These are phyloP conservation scores for Zaprionus africanus DNA, from an alignment of 1,140 invertebrate genomes.

Conservation along the genomic window DNA sequence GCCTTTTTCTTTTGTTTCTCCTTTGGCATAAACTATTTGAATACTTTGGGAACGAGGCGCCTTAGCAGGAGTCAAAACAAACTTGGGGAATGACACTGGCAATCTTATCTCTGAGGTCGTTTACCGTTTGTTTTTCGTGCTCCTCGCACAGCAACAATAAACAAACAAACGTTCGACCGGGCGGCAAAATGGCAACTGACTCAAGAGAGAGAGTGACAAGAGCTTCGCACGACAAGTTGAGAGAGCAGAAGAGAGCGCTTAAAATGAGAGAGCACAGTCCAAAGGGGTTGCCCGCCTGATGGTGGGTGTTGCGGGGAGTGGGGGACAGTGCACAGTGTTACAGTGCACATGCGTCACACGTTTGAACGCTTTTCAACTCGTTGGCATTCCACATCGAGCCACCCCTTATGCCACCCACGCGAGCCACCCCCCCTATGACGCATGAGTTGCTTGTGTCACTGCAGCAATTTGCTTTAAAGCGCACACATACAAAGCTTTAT, in stretches of 20 bases:
- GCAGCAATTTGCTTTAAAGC: constrained; percentile 52
- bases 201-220: constrained; percentile 6
- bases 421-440: constrained; percentile 39
- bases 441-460: constrained; percentile 43
- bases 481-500: constrained; percentile 46
- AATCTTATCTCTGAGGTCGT: constrained; percentile 18
- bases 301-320: constrained; percentile 1
- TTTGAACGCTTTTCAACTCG: constrained; percentile 59
- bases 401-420: neutral
- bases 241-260: neutral
- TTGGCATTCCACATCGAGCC: constrained; percentile 58
- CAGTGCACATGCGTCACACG: constrained; percentile 61
- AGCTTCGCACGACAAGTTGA: neutral
- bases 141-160: constrained; percentile 51
- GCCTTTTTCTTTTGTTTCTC: constrained; percentile 39
- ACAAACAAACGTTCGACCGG: constrained; percentile 64
- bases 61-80: constrained; percentile 11
- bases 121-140: constrained; percentile 3
- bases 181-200: constrained; percentile 73
- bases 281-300: neutral
- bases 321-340: neutral
- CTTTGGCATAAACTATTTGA: neutral
- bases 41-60: neutral
- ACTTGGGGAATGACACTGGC: neutral
- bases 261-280: neutral